These are phyloP conservation scores for Leucania comma DNA, from an alignment of 2,888 invertebrate genomes.

Conservation along the genomic window DNA sequence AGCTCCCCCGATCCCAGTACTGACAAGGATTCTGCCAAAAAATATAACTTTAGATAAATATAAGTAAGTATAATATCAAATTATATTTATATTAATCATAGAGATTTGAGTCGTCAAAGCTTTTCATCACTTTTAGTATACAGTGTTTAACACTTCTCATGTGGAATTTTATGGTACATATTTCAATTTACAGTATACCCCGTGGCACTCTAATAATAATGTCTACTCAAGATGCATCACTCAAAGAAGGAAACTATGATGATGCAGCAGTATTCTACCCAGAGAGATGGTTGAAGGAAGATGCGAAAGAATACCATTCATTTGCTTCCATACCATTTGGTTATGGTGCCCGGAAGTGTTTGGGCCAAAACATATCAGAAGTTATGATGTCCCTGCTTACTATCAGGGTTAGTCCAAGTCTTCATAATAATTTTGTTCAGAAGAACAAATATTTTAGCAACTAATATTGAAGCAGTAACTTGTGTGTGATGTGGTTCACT, in stretches of 20 bases:
- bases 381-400: conserved; percentile 90
- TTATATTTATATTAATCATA: neutral
- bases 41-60: conserved; percentile 92
- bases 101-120: neutral
- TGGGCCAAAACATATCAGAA: conserved; percentile 92
- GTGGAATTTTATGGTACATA: too few species aligned
- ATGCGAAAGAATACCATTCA: conserved; percentile 83
- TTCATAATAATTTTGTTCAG: neutral
- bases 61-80: conserved; percentile 77
- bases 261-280: conserved; percentile 91
- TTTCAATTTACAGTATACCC: conserved; percentile 81
- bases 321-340: conserved; percentile 93
- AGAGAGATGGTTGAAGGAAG: conserved; percentile 91
- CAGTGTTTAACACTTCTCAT: neutral
- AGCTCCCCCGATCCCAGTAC: conserved; percentile 92
- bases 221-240: conserved; percentile 91
- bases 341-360: conserved; percentile 91
- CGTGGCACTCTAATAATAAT: conserved; percentile 92
- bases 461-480: too few species aligned
- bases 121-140: neutral
- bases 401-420: conserved; percentile 85
- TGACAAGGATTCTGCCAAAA: conserved; percentile 91
- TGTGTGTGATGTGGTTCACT: too few species aligned
- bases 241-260: conserved; percentile 92
- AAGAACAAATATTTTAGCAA: neutral